These are phyloP conservation scores for Mesochorus sp. DNA, from an alignment of 2,888 invertebrate species.

Conservation along the genomic window DNA sequence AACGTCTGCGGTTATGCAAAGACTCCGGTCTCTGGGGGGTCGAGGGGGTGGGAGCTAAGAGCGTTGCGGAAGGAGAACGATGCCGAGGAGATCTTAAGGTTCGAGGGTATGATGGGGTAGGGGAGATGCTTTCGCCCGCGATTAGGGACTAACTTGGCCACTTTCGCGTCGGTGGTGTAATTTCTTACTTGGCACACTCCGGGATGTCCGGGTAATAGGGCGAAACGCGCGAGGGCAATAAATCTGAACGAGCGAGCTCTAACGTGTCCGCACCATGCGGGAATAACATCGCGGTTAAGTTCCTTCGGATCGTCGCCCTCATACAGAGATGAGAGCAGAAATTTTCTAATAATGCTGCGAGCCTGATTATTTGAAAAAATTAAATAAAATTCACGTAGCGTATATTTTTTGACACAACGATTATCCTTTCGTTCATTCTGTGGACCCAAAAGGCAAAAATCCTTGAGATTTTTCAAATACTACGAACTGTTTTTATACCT, in stretches of 20 bases:
- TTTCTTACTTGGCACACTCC: conserved; percentile 52
- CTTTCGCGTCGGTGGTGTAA: conserved; percentile 37
- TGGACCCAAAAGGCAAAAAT: no score
- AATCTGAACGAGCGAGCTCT: conserved; percentile 36
- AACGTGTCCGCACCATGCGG: conserved; percentile 36
- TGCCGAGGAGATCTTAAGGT: conserved; percentile 41
- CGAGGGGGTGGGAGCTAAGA: conserved; percentile 9
- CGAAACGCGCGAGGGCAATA: conserved; percentile 39
- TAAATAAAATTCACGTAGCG: no score
- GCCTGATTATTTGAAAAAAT: no score
- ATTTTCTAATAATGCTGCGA: no score
- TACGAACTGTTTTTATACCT: no score
- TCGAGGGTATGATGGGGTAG: no score
- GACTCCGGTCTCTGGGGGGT: conserved; percentile 52
- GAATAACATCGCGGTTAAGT: conserved; percentile 9
- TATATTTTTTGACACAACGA: no score
- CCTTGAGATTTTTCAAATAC: no score
- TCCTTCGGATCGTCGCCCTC: neutral
- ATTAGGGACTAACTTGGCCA: conserved; percentile 49
- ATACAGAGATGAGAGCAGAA: no score
- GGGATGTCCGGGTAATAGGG: conserved; percentile 48
- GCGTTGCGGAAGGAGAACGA: neutral
- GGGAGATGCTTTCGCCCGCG: conserved; percentile 40
- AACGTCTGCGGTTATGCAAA: conserved; percentile 70
- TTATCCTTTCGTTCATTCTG: no score